Evolutionary conservation across 2,797 vertebrate genomes (phyloP).

Genomic region (Manis pentadactyla): DNA sequence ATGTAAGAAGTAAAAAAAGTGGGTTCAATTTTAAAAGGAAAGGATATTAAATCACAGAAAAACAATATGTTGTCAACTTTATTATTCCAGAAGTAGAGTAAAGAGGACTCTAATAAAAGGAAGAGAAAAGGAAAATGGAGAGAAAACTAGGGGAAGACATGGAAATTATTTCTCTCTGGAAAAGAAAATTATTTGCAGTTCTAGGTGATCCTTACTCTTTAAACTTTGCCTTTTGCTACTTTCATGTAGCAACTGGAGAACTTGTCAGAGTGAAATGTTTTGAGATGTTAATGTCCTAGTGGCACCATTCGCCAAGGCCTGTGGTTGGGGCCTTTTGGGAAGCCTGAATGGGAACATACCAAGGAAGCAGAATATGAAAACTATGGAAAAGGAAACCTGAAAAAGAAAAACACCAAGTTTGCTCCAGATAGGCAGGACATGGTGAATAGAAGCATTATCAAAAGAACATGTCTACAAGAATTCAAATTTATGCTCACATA

Average conservation of each 20-base stretch:
- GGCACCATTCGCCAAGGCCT: not conserved
- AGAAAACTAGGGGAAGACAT: not conserved
- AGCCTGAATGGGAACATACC: not conserved
- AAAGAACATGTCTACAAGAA: not conserved
- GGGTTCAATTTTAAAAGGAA: not conserved
- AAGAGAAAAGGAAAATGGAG: not conserved
- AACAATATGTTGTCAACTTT: not conserved
- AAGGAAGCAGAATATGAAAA: not conserved
- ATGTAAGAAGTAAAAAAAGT: not conserved
- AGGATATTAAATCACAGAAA: not conserved
- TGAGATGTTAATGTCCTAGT: not conserved
- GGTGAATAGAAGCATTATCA: not conserved
- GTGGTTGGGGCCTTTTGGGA: not conserved
- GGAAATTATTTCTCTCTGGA: not conserved
- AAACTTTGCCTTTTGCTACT: not conserved
- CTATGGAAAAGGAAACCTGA: not conserved
- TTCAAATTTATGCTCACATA: not conserved
- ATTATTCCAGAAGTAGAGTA: not conserved
- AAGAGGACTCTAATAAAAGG: not conserved
- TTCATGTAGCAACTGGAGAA: not conserved
- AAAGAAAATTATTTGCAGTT: not conserved
- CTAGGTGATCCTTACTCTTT: not conserved
- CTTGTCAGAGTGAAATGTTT: not conserved
- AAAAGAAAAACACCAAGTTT: not conserved
- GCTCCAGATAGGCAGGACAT: not conserved